These are phyloP conservation scores for Drosophila lowei DNA, from an alignment of 1,140 invertebrate genomes.

Conservation along the genomic window DNA sequence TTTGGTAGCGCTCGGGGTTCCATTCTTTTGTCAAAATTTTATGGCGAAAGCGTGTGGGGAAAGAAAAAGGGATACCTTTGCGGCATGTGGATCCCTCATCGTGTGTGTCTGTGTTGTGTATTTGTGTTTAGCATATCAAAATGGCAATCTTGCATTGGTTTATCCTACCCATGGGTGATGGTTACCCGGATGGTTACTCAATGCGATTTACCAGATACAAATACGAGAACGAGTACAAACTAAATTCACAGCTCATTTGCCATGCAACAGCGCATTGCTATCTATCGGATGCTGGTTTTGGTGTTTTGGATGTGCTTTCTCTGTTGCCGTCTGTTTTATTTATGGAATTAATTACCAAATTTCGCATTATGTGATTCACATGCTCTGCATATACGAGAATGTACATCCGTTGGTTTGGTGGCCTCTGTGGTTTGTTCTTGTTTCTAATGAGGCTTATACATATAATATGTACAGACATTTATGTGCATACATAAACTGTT, in stretches of 20 bases:
- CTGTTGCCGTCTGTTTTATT: constrained; percentile 25
- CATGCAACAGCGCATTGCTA: constrained; percentile 23
- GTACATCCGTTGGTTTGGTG: neutral
- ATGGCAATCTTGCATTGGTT: constrained; percentile 35
- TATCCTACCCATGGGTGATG: constrained; percentile 3
- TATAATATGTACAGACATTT: neutral
- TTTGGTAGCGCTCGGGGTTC: constrained; percentile 5
- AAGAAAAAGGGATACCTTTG: constrained; percentile 22
- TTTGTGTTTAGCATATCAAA: constrained; percentile 49
- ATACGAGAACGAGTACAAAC: too few species aligned
- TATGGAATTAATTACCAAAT: constrained; percentile 53
- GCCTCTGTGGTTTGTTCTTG: constrained; percentile 8
- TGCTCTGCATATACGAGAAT: constrained; percentile 5
- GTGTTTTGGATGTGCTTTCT: constrained; percentile 1
- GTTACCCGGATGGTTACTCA: constrained; percentile 14
- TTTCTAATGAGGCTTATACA: constrained; percentile 40
- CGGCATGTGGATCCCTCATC: neutral
- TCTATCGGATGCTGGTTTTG: constrained; percentile 1
- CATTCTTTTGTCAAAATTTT: constrained; percentile 44
- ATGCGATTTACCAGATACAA: constrained; percentile 38
- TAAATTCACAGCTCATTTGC: constrained; percentile 56
- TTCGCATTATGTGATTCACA: constrained; percentile 42
- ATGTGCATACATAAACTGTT: constrained; percentile 12
- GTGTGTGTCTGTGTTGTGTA: neutral
- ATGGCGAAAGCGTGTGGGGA: constrained; percentile 43